Evolutionary conservation across 1,140 invertebrate genomes (phyloP), one percentile per base, ranked within the genome.

Genomic region (Aphelenchoides fujianensis): DNA sequence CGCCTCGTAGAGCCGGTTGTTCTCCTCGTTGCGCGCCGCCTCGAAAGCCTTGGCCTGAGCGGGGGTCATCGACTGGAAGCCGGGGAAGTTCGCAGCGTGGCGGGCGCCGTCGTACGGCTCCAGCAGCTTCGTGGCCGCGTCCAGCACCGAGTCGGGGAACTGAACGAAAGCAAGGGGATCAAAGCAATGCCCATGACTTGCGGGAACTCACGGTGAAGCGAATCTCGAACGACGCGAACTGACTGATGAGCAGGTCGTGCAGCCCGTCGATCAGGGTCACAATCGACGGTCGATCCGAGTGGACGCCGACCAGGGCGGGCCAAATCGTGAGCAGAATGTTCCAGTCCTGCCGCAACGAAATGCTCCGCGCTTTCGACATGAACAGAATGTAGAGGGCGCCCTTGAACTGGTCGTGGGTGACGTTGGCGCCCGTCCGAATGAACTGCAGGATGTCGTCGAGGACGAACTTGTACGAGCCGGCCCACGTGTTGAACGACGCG

Each of bases 201-300:
- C 37, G n/a, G 16, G 53, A 48, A 59, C 67, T 54, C 32, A 77
- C 76, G 1, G 35, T 74, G 55, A 73, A 81, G 62, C 83, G 78
- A 32, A 89, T 85, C 62, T 86, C 83, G 71, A 87, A 84, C 27
- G 87, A 86, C 41, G 88, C 86, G 69, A 88, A 84, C 67, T 86
- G 78, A 74, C 87, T 87, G 34, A 85, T 79, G 12, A 89, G 80
- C 55, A 84, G 84, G 41, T 85, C 85, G 41, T 85, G 85, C 30
- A 89, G 85, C 30, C 85, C 82, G 69, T 92, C 90, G 63, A 93
- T 89, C 36, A 94, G 84, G 41, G 86, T 88, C 53, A 92, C 89
- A 35, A 93, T 90, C 7, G 90, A 92, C 1, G 89, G 88, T 83
- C 93, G 92, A 79, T 93, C 92, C 0, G 90, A 91, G 63, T 91